These are phyloP conservation scores for Leucoraja erinaceus DNA, from an alignment of 2,113 vertebrate species.

Conservation along the genomic window DNA sequence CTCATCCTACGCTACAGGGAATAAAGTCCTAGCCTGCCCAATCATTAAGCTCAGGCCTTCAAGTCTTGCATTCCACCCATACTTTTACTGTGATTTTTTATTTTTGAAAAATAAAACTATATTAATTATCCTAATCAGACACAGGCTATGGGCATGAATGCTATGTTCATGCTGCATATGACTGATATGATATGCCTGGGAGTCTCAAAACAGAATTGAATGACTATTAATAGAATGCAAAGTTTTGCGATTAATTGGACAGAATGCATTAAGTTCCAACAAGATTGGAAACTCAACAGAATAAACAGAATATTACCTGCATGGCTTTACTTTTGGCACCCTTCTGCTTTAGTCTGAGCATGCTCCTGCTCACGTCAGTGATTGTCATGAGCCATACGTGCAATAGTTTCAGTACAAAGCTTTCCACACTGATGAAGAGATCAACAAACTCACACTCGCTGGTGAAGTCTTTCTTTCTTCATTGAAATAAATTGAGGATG, in stretches of 20 bases:
- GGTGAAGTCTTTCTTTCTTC: background rate
- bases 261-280: background rate
- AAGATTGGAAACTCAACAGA: background rate
- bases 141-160: background rate
- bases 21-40: too few species aligned
- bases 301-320: slow-evolving; percentile 13
- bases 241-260: slow-evolving; percentile 18
- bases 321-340: background rate
- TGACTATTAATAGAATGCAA: background rate
- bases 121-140: background rate
- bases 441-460: background rate
- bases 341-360: background rate
- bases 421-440: background rate
- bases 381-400: background rate
- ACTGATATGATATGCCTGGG: slow-evolving; percentile 14
- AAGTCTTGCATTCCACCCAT: background rate
- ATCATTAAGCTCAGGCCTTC: too few species aligned
- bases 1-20: too few species aligned
- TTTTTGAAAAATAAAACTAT: slow-evolving; percentile 1
- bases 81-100: background rate
- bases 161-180: too few species aligned
- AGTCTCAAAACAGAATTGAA: slow-evolving; percentile 9
- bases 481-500: background rate
- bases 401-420: background rate
- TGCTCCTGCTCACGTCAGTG: background rate